Evolutionary conservation across 1,140 invertebrate genomes (phyloP).

Genomic region (Listronotus bonariensis): DNA sequence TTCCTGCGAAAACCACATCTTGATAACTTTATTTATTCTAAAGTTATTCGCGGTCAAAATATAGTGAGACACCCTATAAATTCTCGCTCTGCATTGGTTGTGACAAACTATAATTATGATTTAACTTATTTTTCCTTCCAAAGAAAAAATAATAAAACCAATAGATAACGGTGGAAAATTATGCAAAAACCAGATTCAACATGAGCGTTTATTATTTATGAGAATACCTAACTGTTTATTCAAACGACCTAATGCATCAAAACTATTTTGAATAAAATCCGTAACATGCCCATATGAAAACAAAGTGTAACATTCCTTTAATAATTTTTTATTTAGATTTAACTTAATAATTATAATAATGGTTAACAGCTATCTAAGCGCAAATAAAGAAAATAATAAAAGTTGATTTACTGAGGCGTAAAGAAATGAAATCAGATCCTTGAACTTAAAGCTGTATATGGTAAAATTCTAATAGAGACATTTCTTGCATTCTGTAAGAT

Average conservation of each 20-base stretch:
- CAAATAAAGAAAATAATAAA: constrained; percentile 15
- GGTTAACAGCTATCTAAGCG: constrained; percentile 4
- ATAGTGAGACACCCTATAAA: too few relatives aligned
- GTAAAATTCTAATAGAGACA: constrained; percentile 15
- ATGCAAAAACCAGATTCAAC: constrained; percentile 3
- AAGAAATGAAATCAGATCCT: constrained; percentile 23
- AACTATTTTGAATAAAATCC: constrained; percentile 16
- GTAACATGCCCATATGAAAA: constrained; percentile 1
- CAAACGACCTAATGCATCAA: constrained; percentile 20
- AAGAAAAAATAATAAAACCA: too few relatives aligned
- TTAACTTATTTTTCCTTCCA: too few relatives aligned
- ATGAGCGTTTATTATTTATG: constrained; percentile 5
- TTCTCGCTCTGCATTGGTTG: too few relatives aligned
- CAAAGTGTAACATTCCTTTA: constrained; percentile 4
- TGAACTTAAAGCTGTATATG: constrained; percentile 20
- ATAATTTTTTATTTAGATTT: constrained; percentile 10
- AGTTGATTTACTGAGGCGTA: constrained; percentile 17
- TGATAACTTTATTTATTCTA: too few relatives aligned
- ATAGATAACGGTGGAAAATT: neutral
- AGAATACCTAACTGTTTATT: constrained; percentile 25
- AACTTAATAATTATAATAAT: constrained; percentile 14
- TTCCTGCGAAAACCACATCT: too few relatives aligned
- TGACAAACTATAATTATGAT: too few relatives aligned
- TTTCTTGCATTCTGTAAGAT: constrained; percentile 2
- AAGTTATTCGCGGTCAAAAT: too few relatives aligned